A percentile compares a stretch with the other conserved stretches of the same genome.
phyloP scores from a whole-genome alignment of 2,797 vertebrate genomes.

The Rhincodon typus region DNA sequence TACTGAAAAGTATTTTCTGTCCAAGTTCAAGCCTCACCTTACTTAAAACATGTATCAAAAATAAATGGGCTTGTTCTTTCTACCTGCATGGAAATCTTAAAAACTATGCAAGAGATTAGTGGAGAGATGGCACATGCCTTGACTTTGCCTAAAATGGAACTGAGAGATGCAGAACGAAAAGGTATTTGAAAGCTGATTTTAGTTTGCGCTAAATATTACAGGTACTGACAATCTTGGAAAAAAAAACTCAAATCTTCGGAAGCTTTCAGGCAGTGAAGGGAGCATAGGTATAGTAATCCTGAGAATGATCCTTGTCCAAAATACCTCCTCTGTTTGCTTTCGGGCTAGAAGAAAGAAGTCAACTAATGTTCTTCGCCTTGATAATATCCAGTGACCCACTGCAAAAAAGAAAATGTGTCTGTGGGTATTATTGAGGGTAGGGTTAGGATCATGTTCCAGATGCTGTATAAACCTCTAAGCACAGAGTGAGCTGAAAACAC shows the following conservation, averaged over 20 bases:
- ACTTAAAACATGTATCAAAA: neutral
- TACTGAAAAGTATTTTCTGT: neutral
- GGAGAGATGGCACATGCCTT: neutral
- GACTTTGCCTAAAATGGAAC: neutral
- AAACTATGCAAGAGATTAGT: neutral
- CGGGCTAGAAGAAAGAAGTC: neutral
- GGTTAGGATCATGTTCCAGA: neutral
- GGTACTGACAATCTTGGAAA: neutral
- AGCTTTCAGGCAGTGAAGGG: neutral
- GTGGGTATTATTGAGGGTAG: neutral
- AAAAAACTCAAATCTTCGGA: neutral
- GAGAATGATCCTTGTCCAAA: neutral
- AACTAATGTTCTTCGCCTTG: neutral
- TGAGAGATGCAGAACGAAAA: neutral
- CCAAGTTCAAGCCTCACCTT: neutral
- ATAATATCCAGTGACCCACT: neutral
- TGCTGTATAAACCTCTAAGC: neutral
- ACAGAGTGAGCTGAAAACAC: neutral
- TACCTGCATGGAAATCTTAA: neutral
- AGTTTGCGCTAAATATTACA: neutral
- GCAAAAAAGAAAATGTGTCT: neutral
- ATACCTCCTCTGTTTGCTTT: neutral
- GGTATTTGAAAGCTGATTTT: neutral
- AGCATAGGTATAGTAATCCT: neutral
- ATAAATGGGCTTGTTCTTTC: neutral